phyloP scores from a whole-genome alignment of 64 coral and sea anemone species.

The Actinia tenebrosa region DNA sequence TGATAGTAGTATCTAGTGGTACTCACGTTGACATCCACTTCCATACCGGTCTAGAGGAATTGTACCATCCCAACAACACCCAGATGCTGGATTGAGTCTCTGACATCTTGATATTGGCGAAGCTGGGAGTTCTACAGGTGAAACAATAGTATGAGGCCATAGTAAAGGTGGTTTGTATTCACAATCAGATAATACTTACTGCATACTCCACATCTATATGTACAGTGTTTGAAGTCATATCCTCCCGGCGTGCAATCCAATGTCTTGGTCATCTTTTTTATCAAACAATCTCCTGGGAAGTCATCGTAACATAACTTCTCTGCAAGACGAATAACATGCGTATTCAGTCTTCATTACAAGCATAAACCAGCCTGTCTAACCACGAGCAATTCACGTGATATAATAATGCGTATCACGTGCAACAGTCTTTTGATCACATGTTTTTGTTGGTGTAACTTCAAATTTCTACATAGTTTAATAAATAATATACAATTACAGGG shows the following conservation, averaged over 20 bases:
- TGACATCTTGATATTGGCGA: background rate
- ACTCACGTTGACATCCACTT: background rate
- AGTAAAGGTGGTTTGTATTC: background rate
- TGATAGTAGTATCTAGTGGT: background rate
- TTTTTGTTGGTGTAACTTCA: too few species aligned
- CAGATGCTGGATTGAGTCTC: background rate
- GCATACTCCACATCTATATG: background rate
- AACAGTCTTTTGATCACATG: background rate
- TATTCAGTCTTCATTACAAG: background rate
- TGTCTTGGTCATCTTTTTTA: background rate
- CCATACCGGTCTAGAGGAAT: background rate
- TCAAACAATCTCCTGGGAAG: background rate
- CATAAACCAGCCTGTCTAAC: background rate
- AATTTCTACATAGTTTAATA: too few species aligned
- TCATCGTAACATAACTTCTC: background rate
- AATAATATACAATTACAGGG: too few species aligned
- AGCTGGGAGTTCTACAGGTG: background rate
- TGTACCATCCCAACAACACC: conserved; percentile 3
- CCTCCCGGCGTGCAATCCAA: background rate
- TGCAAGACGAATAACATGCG: background rate
- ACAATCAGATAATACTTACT: background rate
- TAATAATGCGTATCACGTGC: background rate
- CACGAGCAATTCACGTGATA: background rate
- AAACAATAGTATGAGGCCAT: background rate
- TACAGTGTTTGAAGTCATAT: background rate